Evolutionary conservation across 2,797 vertebrate genomes (phyloP), one percentile per base, ranked within the genome.

Genomic region (Gobionotothen gibberifrons): DNA sequence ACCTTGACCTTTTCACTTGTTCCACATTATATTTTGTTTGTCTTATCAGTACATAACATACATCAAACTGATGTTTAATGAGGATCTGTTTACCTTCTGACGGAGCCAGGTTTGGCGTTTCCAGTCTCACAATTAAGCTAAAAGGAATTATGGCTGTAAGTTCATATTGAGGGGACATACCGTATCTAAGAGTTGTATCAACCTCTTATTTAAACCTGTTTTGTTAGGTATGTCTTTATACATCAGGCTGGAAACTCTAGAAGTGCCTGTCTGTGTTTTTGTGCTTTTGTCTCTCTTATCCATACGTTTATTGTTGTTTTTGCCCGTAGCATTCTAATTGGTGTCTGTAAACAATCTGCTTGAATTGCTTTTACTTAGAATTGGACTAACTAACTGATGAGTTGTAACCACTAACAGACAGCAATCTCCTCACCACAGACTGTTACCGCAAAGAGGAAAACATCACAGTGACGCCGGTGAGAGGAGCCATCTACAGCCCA

Each of bases 351-450:
- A 62, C n/a, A 58, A 59, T 51, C 64, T 79, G 61, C 73, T 81
- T 82, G 74, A 83, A 88, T 68, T 92, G 87, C 92, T 88, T 72
- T 81, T 81, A 90, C 89, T 91, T 90, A 89, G 22, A 93, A 93
- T 87, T 95, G 93, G 94, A 93, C 92, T 85, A 92, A 95, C 93
- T 96, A 95, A 96, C 95, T 95, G 95, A 91, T 95, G 86, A 96
- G 95, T 94, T 97, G 94, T 96, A 94, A 95, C 89, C 95, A 94
- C 95, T 97, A 96, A 97, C 95, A 96, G 94, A 96, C 92, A 95
- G 94, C 95, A 96, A 96, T 97, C 96, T 83, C 95, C 95, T 97
- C 95, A 96, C 96, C 94, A 96, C 96, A 96, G 97, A 97, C 95
- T 94, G 98, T 91, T 99, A 98, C 95, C 95, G 94, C 85, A 97